Evolutionary conservation across 1,140 invertebrate species (phyloP), one percentile per base, ranked within the genome.

Genomic region (Eumeta japonica): DNA sequence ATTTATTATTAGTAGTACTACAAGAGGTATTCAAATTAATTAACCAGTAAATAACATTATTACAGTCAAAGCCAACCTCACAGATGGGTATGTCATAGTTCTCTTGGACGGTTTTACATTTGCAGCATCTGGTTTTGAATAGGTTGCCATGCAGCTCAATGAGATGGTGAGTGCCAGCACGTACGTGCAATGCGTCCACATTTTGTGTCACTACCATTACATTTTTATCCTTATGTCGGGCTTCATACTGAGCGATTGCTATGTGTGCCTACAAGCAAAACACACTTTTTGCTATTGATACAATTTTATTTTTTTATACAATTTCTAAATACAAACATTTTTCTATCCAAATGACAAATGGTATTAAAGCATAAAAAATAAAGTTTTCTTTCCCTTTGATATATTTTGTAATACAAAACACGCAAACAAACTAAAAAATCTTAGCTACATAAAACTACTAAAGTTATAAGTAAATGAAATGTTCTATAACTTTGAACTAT

Each of bases 141-240:
- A 94, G 71, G 43, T 86, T 88, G 13, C 85, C 94, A 78, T 97
- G 94, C n/a, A 97, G 78, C 66, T 97, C 92, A 10, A 93, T 76
- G 2, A 96, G 66, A 52, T 89, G 83, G 45, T 82, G 74, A 11
- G 88, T 86, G 2, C 93, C 93, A 11, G 93, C 92, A 62, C 79
- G 82, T 39, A 76, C 76, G 77, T 97, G 93, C 10, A 97, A 72
- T 29, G 87, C 87, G 77, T 97, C 94, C 31, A 97, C 89, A 81
- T 97, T 97, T 72, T 97, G 93, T 1, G 94, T 97, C 19, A 97
- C 83, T 1, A 94, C 76, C 18, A 80, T 82, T 35, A 90, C 79
- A 30, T 63, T 67, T 48, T 82, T 81, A 52, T 84, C 68, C 14
- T 71, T 55, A 44, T 66, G 70, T 48, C 78, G 73, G 29, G 81